These are phyloP conservation scores for Chironex yamaguchii DNA, from an alignment of 30 jellyfish, hydroid and myxozoan species.

Conservation along the genomic window DNA sequence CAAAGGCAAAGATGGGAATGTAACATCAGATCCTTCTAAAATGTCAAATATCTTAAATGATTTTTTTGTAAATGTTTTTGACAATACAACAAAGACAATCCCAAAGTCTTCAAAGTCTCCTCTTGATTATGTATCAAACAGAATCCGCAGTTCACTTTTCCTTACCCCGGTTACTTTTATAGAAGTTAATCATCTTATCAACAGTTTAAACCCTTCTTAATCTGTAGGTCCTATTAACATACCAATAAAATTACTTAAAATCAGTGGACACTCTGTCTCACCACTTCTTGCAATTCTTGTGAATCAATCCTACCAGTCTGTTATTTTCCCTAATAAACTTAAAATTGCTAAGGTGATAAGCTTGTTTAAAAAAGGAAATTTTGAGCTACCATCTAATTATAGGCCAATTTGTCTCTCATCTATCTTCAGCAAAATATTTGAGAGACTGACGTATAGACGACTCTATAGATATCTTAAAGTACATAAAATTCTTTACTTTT, in stretches of 20 bases:
- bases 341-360: slow-evolving; percentile 65
- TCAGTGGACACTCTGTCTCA: slow-evolving; percentile 43
- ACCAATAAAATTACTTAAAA: slow-evolving; percentile 55
- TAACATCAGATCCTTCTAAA: slow-evolving; percentile 42
- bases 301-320: slow-evolving; percentile 41
- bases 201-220: slow-evolving; percentile 28
- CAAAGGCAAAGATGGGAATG: slow-evolving; percentile 54
- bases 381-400: slow-evolving; percentile 45
- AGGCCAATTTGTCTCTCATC: slow-evolving; percentile 75
- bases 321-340: slow-evolving; percentile 37
- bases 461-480: slow-evolving; percentile 23
- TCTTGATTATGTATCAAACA: slow-evolving; percentile 13
- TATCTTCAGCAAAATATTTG: slow-evolving; percentile 61
- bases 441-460: slow-evolving; percentile 53
- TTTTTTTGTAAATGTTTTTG: slow-evolving; percentile 46
- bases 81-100: slow-evolving; percentile 40
- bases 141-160: slow-evolving; percentile 21
- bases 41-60: slow-evolving; percentile 65
- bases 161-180: slow-evolving; percentile 39
- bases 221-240: slow-evolving; percentile 56
- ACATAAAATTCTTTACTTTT: slow-evolving; percentile 24
- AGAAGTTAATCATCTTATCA: slow-evolving; percentile 56
- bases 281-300: slow-evolving; percentile 26
- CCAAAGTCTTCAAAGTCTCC: slow-evolving; percentile 19
- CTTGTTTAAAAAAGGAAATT: slow-evolving; percentile 64